A percentile compares a stretch with the other conserved stretches of the same genome.
phyloP scores from a whole-genome alignment of 2,113 vertebrate species.

The Dasyornis broadbenti region DNA sequence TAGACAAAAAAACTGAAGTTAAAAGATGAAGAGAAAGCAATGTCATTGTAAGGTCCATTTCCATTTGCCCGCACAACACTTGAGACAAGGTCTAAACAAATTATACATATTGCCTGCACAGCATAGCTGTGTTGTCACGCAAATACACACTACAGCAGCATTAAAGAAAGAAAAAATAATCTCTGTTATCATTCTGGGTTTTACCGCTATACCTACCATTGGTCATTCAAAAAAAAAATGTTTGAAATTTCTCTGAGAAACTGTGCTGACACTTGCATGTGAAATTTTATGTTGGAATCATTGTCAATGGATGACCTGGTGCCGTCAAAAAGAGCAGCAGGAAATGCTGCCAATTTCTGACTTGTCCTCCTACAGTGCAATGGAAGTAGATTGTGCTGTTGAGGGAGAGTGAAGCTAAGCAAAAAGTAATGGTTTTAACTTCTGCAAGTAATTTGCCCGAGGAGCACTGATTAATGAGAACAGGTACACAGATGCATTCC shows the following conservation, averaged over 20 bases:
- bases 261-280: neutral
- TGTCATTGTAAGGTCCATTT: neutral
- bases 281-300: neutral
- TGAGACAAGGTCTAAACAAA: neutral
- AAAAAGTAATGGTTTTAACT: neutral
- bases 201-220: neutral
- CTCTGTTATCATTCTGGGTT: neutral
- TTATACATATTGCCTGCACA: neutral
- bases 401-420: neutral
- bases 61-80: neutral
- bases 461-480: neutral
- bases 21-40: neutral
- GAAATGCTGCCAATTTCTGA: neutral
- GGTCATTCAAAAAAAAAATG: neutral
- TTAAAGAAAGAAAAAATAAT: neutral
- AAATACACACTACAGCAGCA: neutral
- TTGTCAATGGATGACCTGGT: neutral
- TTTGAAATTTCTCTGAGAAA: neutral
- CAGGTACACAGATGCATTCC: neutral
- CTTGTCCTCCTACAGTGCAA: neutral
- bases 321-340: neutral
- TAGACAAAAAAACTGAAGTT: neutral
- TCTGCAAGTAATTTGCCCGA: neutral
- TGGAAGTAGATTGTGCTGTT: neutral
- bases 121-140: neutral